Percentiles rank a stretch among this genome's conserved stretches.
phyloP scores from a whole-genome alignment of 2,113 vertebrate genomes.

The mouse (Mus musculus) region DNA sequence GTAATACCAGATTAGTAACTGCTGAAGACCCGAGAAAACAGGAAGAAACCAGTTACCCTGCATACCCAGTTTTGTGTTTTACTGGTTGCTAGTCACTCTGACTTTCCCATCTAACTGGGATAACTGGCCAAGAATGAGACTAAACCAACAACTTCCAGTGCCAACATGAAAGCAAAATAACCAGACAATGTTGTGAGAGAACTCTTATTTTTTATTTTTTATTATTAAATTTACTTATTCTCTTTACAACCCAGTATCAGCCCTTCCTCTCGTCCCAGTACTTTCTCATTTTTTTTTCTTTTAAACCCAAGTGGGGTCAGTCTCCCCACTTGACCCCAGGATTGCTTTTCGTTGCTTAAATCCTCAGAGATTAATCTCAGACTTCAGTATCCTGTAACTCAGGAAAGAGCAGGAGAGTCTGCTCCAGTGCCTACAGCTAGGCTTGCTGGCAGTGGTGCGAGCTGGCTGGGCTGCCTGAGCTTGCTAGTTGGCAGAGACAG shows the following conservation, averaged over 20 bases:
- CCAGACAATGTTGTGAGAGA: background rate
- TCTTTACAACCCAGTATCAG: too few species aligned
- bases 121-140: background rate
- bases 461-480: background rate
- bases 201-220: too few species aligned
- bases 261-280: background rate
- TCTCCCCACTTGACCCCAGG: background rate
- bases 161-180: background rate
- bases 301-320: background rate
- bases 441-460: background rate
- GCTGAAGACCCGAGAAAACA: background rate
- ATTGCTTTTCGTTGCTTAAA: background rate
- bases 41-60: background rate
- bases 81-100: background rate
- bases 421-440: background rate
- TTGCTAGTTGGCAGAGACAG: background rate
- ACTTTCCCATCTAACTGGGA: background rate
- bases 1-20: background rate
- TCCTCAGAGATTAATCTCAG: background rate
- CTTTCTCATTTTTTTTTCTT: background rate
- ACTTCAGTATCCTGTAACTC: background rate
- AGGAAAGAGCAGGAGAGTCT: background rate
- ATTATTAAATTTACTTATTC: too few species aligned
- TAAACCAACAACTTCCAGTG: background rate
- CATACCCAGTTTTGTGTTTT: background rate